Evolutionary conservation across 1,140 invertebrate genomes (phyloP).

Genomic region (Drosophila prosaltans): DNA sequence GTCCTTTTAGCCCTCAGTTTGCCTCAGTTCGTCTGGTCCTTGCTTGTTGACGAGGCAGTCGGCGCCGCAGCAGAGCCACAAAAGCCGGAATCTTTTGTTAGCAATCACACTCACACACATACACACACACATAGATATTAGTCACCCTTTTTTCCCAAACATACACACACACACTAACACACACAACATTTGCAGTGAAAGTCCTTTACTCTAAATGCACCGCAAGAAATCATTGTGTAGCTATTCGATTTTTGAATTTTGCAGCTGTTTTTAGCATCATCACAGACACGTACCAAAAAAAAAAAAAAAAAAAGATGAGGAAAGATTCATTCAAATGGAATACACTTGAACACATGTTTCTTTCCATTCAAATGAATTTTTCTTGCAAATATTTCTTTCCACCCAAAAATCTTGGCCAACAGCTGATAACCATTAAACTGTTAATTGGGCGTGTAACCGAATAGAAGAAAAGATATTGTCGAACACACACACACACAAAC

Average conservation of each 20-base stretch:
- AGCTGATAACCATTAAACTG: slow-evolving; percentile 71
- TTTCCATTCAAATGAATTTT: slow-evolving; percentile 48
- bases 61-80: slow-evolving; percentile 45
- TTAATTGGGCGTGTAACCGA: slow-evolving; percentile 68
- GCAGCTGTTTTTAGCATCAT: slow-evolving; percentile 58
- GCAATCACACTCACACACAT: slow-evolving; percentile 76
- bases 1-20: slow-evolving; percentile 66
- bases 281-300: slow-evolving; percentile 42
- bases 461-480: slow-evolving; percentile 21
- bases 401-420: slow-evolving; percentile 52
- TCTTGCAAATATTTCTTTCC: slow-evolving; percentile 3
- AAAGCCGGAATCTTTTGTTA: slow-evolving; percentile 83
- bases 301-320: slow-evolving; percentile 6
- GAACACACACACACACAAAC: slow-evolving; percentile 9
- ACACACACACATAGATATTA: slow-evolving; percentile 73
- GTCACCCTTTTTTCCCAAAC: slow-evolving; percentile 79
- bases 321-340: slow-evolving; percentile 8
- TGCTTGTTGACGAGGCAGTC: slow-evolving; percentile 23
- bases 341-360: slow-evolving; percentile 48
- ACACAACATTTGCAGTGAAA: slow-evolving; percentile 63
- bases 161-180: slow-evolving; percentile 32
- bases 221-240: slow-evolving; percentile 65
- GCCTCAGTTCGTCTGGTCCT: slow-evolving; percentile 19
- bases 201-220: slow-evolving; percentile 76
- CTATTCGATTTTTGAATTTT: slow-evolving; percentile 10